Conservation (phyloP, 2,888 invertebrate species). For the Anticlea derivata region DNA sequence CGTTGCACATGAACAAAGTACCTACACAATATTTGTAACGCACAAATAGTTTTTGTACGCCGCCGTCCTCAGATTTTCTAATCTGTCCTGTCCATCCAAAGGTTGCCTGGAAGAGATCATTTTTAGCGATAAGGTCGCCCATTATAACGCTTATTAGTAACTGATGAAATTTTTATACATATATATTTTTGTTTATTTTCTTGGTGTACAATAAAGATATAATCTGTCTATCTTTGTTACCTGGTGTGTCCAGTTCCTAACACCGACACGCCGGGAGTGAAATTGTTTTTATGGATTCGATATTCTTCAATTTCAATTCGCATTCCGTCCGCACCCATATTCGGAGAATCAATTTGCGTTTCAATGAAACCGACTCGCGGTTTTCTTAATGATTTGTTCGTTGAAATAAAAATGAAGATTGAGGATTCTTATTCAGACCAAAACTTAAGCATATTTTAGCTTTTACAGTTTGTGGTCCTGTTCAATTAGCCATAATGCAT, state of each 20-base stretch:
- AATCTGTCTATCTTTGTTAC: background rate
- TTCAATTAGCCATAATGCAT: too few species aligned
- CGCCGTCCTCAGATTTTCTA: too few species aligned
- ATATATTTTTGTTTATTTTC: too few species aligned
- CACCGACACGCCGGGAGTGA: slow-evolving; percentile 68
- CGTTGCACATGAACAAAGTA: too few species aligned
- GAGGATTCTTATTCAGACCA: slow-evolving; percentile 14
- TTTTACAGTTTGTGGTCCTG: background rate
- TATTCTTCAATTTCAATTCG: slow-evolving; percentile 78
- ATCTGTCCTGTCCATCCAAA: too few species aligned
- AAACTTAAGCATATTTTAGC: background rate
- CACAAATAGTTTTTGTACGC: too few species aligned
- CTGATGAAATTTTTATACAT: too few species aligned
- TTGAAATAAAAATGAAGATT: slow-evolving; percentile 44
- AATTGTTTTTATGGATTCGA: slow-evolving; percentile 81
- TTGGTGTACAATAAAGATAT: too few species aligned
- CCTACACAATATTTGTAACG: too few species aligned
- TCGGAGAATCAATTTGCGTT: slow-evolving; percentile 70
- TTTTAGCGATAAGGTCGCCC: too few species aligned
- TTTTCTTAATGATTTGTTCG: slow-evolving; percentile 59
- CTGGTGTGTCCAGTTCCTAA: slow-evolving; percentile 48
- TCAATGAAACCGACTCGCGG: slow-evolving; percentile 55
- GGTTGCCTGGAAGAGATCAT: too few species aligned
- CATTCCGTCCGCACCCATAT: slow-evolving; percentile 66
- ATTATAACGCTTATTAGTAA: too few species aligned